These are phyloP conservation scores for Archips xylosteana DNA, from an alignment of 2,888 invertebrate genomes.

Conservation along the genomic window DNA sequence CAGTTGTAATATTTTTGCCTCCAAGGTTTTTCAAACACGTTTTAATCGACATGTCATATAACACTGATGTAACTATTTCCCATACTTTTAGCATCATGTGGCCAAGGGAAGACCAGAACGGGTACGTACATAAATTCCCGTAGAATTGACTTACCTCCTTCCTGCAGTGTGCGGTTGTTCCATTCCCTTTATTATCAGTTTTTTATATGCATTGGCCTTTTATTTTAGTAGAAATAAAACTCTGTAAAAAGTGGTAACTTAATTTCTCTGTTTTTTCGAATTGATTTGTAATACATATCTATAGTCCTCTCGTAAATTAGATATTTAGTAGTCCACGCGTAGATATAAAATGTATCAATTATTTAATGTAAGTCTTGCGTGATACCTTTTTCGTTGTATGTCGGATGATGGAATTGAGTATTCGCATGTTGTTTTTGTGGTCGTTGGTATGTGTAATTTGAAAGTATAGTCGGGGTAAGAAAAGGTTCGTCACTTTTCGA, in stretches of 20 bases:
- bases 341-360: constrained; percentile 53
- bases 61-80: constrained; percentile 30
- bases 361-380: constrained; percentile 80
- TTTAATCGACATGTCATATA: not conserved
- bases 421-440: constrained; percentile 29
- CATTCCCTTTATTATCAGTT: constrained; percentile 8
- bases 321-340: constrained; percentile 46
- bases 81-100: constrained; percentile 40
- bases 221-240: constrained; percentile 53
- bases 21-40: not conserved
- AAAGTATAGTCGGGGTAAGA: too few relatives aligned
- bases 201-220: constrained; percentile 41
- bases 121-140: constrained; percentile 35
- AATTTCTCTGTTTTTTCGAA: constrained; percentile 76
- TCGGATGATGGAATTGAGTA: constrained; percentile 17
- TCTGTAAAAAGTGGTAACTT: constrained; percentile 80
- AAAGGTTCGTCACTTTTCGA: too few relatives aligned
- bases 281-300: constrained; percentile 21
- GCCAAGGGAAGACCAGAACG: constrained; percentile 26
- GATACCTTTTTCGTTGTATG: constrained; percentile 38
- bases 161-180: constrained; percentile 39
- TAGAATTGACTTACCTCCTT: constrained; percentile 24
- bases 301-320: constrained; percentile 40
- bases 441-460: constrained; percentile 37
- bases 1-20: not conserved